A percentile compares a stretch with the other conserved stretches of the same genome.
Conservation (phyloP, 1,140 invertebrate species). For the Tetranychus cinnabarinus region DNA sequence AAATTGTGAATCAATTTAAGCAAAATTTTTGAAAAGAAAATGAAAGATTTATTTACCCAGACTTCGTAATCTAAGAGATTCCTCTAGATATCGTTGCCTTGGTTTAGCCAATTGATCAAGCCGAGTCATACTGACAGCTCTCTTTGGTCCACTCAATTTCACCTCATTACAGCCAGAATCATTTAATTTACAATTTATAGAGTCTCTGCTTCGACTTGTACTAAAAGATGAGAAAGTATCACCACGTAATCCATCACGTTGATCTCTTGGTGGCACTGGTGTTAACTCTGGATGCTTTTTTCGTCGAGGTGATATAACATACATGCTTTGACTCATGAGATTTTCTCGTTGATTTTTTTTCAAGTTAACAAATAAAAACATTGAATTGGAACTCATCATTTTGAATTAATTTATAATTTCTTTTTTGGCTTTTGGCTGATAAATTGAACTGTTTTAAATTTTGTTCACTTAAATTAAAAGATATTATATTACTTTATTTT, state of each 20-base stretch:
- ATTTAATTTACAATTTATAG: background rate
- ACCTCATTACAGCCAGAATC: background rate
- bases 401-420: too few relatives aligned
- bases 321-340: background rate
- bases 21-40: background rate
- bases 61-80: background rate
- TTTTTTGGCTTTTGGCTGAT: too few relatives aligned
- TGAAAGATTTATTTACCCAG: background rate
- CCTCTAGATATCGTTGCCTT: slow-evolving; percentile 21
- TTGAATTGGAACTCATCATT: too few relatives aligned
- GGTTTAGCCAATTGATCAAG: slow-evolving; percentile 58
- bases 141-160: slow-evolving; percentile 11
- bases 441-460: too few relatives aligned
- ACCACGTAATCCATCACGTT: background rate
- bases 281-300: slow-evolving; percentile 4
- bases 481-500: too few relatives aligned
- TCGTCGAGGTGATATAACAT: background rate
- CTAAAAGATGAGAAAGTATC: background rate
- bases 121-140: slow-evolving; percentile 71
- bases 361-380: too few relatives aligned
- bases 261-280: slow-evolving; percentile 1
- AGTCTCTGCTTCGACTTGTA: background rate
- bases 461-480: too few relatives aligned
- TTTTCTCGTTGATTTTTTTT: background rate
- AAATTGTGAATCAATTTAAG: background rate